These are phyloP conservation scores for Poeciliopsis prolifica DNA, from an alignment of 2,113 vertebrate genomes.

Conservation along the genomic window DNA sequence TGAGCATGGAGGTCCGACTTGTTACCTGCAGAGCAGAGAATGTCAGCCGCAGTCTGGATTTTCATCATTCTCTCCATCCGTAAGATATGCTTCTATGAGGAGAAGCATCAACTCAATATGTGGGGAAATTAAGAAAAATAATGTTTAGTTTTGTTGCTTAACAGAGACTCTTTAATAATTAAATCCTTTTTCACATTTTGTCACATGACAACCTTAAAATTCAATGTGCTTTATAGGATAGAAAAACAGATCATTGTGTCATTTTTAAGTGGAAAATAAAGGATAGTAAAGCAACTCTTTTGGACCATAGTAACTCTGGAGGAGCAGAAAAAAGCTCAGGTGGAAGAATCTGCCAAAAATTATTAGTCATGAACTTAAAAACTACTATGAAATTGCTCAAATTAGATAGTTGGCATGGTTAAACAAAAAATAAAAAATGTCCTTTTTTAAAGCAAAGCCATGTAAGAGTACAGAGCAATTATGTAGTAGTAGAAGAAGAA, in stretches of 20 bases:
- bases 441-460: too few relatives aligned
- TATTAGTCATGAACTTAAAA: background rate
- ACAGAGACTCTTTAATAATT: too few relatives aligned
- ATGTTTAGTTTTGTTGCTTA: background rate
- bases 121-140: background rate
- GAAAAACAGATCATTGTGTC: too few relatives aligned
- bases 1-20: slow-evolving; percentile 86
- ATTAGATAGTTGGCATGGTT: too few relatives aligned
- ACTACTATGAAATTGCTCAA: too few relatives aligned
- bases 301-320: too few relatives aligned
- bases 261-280: too few relatives aligned
- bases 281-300: too few relatives aligned
- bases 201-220: background rate
- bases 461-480: too few relatives aligned
- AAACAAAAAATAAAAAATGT: too few relatives aligned
- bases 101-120: background rate
- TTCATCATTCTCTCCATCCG: background rate
- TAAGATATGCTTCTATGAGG: background rate
- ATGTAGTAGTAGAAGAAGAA: too few relatives aligned
- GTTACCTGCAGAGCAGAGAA: slow-evolving; percentile 80
- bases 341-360: background rate
- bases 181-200: background rate
- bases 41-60: background rate
- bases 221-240: background rate
- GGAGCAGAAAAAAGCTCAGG: background rate